Percentiles rank a stretch among this genome's conserved stretches.
phyloP scores from a whole-genome alignment of 2,888 invertebrate genomes.

The Caenorhabditis macrosperma region DNA sequence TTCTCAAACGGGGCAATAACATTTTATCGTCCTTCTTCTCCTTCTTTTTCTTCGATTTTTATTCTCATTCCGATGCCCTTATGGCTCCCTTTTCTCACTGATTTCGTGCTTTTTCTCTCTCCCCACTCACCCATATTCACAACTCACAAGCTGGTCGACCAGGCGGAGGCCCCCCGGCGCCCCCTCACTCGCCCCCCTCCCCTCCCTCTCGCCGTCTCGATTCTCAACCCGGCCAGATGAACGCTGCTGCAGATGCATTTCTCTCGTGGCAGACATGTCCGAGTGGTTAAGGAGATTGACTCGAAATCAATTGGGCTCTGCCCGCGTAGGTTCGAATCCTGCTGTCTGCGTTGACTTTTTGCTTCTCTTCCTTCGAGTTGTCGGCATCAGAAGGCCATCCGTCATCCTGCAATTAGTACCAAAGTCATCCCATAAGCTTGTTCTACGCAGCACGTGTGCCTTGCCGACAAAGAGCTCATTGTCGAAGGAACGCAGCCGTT shows the following conservation, averaged over 20 bases:
- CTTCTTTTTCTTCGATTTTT: background rate
- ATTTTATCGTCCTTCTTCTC: conserved; percentile 3
- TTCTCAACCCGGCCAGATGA: background rate
- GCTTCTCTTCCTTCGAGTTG: background rate
- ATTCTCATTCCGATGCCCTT: background rate
- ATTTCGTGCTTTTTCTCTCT: background rate
- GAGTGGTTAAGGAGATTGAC: conserved; percentile 73
- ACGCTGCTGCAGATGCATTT: background rate
- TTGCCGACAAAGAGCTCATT: conserved; percentile 51
- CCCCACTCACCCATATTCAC: too few relatives aligned
- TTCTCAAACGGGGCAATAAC: conserved; percentile 2
- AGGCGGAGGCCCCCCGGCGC: too few relatives aligned
- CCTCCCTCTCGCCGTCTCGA: background rate
- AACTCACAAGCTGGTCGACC: too few relatives aligned
- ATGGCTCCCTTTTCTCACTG: too few relatives aligned
- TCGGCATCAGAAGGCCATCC: background rate
- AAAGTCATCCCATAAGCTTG: conserved; percentile 37
- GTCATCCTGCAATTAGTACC: conserved; percentile 17
- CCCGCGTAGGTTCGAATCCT: conserved; percentile 73
- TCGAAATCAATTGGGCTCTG: conserved; percentile 73
- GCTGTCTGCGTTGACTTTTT: conserved; percentile 60
- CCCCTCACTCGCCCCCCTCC: background rate
- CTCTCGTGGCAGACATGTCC: conserved; percentile 63
- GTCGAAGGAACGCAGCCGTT: conserved; percentile 17
- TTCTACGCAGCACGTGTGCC: conserved; percentile 31